Percentiles rank a stretch among this genome's conserved stretches.
These are phyloP conservation scores for Vireo griseus DNA, from an alignment of 2,797 vertebrate genomes.

Conservation along the genomic window DNA sequence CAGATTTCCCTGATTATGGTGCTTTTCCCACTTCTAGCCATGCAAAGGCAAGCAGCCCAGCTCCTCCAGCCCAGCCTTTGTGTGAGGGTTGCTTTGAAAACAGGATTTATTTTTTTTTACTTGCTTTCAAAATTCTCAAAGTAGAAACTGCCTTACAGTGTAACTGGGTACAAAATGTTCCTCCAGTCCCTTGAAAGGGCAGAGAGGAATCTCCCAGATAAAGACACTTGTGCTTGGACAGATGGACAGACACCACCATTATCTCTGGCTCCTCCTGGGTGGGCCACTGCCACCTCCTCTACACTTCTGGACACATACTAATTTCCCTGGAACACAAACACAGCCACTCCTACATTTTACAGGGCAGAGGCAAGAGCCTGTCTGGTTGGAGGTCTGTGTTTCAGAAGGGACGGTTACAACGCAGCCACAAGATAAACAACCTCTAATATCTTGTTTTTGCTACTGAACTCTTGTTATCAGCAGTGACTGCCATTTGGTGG, in stretches of 20 bases:
- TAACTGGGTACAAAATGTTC: neutral
- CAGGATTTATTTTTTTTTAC: neutral
- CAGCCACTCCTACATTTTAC: fast-evolving
- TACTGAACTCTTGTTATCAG: constrained; percentile 33
- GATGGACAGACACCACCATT: neutral
- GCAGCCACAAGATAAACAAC: constrained; percentile 8
- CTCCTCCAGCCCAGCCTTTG: neutral
- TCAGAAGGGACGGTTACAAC: neutral
- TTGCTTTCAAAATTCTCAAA: neutral
- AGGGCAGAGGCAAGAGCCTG: neutral
- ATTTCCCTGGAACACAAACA: neutral
- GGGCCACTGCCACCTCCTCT: neutral
- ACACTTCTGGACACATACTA: neutral
- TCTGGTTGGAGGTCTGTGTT: neutral
- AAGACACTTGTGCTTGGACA: neutral
- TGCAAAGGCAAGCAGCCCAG: neutral
- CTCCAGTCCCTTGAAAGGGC: neutral
- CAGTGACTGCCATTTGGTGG: constrained; percentile 29
- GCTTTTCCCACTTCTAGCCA: neutral
- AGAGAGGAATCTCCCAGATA: neutral
- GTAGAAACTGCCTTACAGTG: neutral
- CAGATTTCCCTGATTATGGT: neutral
- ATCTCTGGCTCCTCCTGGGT: neutral
- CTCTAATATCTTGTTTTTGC: constrained; percentile 23
- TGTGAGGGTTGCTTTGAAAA: neutral